phyloP scores from a whole-genome alignment of 2,888 invertebrate species.

The Morpho deidamia region DNA sequence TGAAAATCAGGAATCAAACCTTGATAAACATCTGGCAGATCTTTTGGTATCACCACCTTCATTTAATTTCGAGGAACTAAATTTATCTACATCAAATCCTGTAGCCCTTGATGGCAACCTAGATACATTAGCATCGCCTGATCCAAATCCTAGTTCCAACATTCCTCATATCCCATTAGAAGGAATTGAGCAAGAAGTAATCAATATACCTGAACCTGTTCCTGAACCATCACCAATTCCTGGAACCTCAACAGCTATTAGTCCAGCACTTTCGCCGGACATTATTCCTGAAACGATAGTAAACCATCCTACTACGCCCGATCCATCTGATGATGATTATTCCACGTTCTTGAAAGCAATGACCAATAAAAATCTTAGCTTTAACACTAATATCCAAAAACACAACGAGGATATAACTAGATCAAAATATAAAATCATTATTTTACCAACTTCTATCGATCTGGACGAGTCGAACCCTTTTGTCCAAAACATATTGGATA shows the following conservation, averaged over 20 bases:
- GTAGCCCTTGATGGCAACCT: background rate
- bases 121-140: background rate
- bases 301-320: too few relatives aligned
- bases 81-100: background rate
- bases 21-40: too few relatives aligned
- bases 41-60: background rate
- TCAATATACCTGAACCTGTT: background rate
- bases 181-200: background rate
- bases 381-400: background rate
- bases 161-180: background rate
- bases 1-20: too few relatives aligned
- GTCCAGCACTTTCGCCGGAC: background rate
- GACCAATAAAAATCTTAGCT: background rate
- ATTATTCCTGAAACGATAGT: background rate
- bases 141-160: background rate
- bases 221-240: background rate
- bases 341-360: background rate
- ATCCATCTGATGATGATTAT: background rate
- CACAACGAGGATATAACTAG: slow-evolving; percentile 11
- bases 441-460: slow-evolving; percentile 24
- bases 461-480: slow-evolving; percentile 30
- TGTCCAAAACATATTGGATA: slow-evolving; percentile 21
- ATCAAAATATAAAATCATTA: background rate
- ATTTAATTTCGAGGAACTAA: too few relatives aligned
- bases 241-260: background rate